A percentile compares a stretch with the other conserved stretches of the same genome.
Evolutionary conservation across 2,113 vertebrate species (phyloP).

Genomic region (Zosterops hypoxanthus): DNA sequence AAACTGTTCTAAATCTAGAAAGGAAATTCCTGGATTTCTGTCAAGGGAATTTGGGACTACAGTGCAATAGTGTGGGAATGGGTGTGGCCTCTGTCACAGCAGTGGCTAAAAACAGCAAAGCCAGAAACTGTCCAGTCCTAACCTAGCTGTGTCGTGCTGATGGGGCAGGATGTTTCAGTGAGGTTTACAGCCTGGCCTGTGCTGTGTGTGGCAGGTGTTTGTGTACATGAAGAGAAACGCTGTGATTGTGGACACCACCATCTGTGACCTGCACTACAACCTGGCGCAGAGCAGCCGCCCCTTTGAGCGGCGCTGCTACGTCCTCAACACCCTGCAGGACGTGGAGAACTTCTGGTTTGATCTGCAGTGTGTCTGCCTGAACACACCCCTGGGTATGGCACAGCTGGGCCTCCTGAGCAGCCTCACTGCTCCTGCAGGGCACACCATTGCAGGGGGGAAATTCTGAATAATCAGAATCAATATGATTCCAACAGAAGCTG

Average conservation of each 20-base stretch:
- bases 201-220: slow-evolving; percentile 79
- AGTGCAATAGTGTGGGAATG: not conserved
- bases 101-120: not conserved
- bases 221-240: slow-evolving; percentile 85
- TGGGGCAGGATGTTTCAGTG: not conserved
- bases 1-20: not conserved
- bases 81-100: not conserved
- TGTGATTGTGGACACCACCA: slow-evolving; percentile 89
- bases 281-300: slow-evolving; percentile 82
- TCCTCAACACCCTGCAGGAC: slow-evolving; percentile 80
- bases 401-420: not conserved
- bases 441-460: too few species aligned
- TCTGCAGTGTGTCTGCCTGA: slow-evolving; percentile 94
- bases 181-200: not conserved
- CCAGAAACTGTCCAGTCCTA: not conserved
- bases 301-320: slow-evolving; percentile 84
- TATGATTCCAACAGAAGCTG: too few species aligned
- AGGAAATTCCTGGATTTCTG: not conserved
- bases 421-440: not conserved
- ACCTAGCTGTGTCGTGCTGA: not conserved
- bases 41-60: not conserved
- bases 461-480: too few species aligned
- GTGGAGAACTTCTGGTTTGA: slow-evolving; percentile 97
- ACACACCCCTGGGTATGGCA: slow-evolving; percentile 88
- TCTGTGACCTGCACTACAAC: slow-evolving; percentile 93